Conservation (phyloP, 2,113 vertebrate species). For the Nerophis ophidion region DNA sequence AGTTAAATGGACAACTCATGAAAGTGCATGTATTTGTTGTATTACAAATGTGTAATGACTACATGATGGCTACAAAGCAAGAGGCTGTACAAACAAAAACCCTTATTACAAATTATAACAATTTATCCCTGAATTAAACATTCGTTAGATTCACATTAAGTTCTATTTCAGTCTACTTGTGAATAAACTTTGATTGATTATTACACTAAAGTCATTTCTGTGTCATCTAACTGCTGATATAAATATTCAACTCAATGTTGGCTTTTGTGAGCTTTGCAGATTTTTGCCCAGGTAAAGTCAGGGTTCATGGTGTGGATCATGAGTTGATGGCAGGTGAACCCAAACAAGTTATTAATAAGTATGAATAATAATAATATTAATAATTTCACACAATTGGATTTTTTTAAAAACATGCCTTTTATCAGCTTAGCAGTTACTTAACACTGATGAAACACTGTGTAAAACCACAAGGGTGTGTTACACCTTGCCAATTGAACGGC, state of each 20-base stretch:
- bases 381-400: background rate
- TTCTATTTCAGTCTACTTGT: background rate
- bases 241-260: background rate
- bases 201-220: background rate
- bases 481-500: constrained; percentile 24
- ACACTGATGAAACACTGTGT: background rate
- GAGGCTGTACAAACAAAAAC: too few relatives aligned
- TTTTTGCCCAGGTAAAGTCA: background rate
- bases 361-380: too few relatives aligned
- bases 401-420: background rate
- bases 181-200: background rate
- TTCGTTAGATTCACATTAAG: background rate
- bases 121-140: background rate
- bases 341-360: too few relatives aligned
- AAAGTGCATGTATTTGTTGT: too few relatives aligned
- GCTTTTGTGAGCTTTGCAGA: background rate
- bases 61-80: too few relatives aligned
- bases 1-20: too few relatives aligned
- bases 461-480: constrained; percentile 1
- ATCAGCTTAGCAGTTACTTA: background rate
- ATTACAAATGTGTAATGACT: too few relatives aligned
- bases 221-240: background rate
- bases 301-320: background rate
- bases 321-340: background rate
- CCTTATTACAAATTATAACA: background rate